These are phyloP conservation scores for Hyphantria cunea DNA, from an alignment of 1,140 invertebrate genomes.

Conservation along the genomic window DNA sequence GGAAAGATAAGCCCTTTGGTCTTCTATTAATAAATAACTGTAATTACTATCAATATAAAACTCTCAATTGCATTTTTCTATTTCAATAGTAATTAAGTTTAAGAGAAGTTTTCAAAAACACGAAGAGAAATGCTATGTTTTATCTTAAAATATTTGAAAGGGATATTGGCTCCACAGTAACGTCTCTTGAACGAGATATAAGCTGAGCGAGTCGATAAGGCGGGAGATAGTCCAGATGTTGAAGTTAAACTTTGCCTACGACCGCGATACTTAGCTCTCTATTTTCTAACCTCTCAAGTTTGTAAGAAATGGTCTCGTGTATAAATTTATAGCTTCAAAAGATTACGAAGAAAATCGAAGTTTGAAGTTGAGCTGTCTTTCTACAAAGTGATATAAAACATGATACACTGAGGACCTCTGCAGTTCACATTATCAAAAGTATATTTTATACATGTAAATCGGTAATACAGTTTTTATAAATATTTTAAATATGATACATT, in stretches of 20 bases:
- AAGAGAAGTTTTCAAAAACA: no score
- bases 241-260: conserved; percentile 37
- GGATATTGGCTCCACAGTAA: conserved; percentile 8
- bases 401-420: no score
- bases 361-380: conserved; percentile 15
- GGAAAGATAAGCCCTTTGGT: no score
- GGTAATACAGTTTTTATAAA: no score
- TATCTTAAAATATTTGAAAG: not conserved
- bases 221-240: conserved; percentile 33
- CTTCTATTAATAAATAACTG: no score
- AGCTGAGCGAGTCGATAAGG: conserved; percentile 33
- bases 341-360: conserved; percentile 25
- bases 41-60: no score
- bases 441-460: no score
- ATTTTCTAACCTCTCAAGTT: conserved; percentile 38
- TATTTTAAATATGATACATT: no score
- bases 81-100: no score
- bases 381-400: conserved; percentile 18
- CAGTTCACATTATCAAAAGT: no score
- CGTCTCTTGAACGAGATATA: conserved; percentile 6
- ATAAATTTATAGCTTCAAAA: conserved; percentile 35
- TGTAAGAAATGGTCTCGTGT: conserved; percentile 30
- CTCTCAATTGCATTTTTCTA: no score
- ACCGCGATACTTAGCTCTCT: conserved; percentile 33
- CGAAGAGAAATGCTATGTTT: no score